Conservation (phyloP, 2,888 invertebrate genomes). For the Notocelia uddmanniana region DNA sequence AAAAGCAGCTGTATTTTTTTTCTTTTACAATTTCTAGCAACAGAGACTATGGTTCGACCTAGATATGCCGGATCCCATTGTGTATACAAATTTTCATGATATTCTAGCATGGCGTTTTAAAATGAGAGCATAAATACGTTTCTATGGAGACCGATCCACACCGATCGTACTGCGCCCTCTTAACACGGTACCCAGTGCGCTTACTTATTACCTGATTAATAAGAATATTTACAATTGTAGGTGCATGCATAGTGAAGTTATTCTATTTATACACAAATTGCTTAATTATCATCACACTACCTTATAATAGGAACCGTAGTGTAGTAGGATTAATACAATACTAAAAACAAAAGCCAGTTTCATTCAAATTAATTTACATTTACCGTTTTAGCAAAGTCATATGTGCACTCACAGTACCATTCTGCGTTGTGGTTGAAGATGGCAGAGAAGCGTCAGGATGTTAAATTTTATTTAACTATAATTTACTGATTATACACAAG, state of each 20-base stretch:
- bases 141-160: no score
- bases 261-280: slow-evolving; percentile 3
- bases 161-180: no score
- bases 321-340: neutral
- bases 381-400: neutral
- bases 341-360: neutral
- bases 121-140: no score
- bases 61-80: no score
- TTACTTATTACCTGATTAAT: no score
- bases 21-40: no score
- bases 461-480: slow-evolving; percentile 19
- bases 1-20: no score
- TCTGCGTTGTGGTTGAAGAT: neutral
- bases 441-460: neutral
- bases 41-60: no score
- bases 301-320: neutral
- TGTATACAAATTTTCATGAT: no score
- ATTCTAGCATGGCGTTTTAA: no score
- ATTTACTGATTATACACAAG: slow-evolving; percentile 36
- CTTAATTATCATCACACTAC: neutral
- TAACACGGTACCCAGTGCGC: neutral
- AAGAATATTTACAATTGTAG: neutral
- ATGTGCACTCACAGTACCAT: neutral
- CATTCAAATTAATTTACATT: neutral
- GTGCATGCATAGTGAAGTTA: neutral